These are phyloP conservation scores for Heliconius charithonia DNA, from an alignment of 2,888 invertebrate species.

Conservation along the genomic window DNA sequence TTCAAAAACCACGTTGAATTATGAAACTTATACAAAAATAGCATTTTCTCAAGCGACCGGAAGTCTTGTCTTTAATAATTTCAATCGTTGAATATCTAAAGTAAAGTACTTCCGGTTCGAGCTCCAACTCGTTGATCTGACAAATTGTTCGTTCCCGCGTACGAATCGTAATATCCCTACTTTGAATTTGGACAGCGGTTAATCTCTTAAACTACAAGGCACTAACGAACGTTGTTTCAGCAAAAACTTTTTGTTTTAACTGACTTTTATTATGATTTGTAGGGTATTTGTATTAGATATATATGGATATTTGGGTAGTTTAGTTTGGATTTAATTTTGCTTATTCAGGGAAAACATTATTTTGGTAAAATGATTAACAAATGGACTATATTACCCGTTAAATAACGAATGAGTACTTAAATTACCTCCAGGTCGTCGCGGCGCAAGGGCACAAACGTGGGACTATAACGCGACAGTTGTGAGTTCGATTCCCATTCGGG, in stretches of 20 bases:
- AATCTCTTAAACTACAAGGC: constrained; percentile 20
- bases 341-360: no score
- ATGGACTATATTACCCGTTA: no score
- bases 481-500: no score
- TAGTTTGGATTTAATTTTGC: no score
- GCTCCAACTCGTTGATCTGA: constrained; percentile 4
- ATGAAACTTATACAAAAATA: neutral
- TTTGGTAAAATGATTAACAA: no score
- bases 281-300: no score
- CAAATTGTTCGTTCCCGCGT: constrained; percentile 9
- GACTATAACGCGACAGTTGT: no score
- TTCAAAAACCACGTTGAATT: neutral
- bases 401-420: no score
- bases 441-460: no score
- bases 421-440: no score
- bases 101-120: neutral
- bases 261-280: constrained; percentile 16
- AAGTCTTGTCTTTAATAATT: neutral
- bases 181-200: constrained; percentile 4
- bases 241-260: neutral
- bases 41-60: neutral
- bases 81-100: neutral
- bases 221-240: constrained; percentile 11
- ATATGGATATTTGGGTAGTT: no score
- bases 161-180: neutral